Evolutionary conservation across 2,888 invertebrate species (phyloP).

Genomic region (Dryobota labecula): DNA sequence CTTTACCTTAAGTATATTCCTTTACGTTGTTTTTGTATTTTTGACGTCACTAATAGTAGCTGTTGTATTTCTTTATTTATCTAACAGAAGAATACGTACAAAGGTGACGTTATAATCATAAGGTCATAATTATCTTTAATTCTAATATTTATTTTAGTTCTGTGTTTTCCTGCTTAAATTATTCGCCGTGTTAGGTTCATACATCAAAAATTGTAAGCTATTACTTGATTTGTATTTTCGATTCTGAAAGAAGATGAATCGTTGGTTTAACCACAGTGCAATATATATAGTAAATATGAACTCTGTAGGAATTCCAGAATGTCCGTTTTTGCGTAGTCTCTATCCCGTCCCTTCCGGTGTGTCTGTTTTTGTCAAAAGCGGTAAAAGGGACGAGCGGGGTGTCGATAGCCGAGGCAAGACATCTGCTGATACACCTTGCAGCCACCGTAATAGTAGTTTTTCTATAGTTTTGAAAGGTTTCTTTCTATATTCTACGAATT

Average conservation of each 20-base stretch:
- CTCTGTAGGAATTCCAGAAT: constrained; percentile 3
- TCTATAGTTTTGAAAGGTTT: constrained; percentile 13
- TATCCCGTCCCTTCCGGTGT: background rate
- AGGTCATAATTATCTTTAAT: background rate
- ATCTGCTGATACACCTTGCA: constrained; percentile 47
- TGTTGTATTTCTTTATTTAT: background rate
- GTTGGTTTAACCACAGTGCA: constrained; percentile 18
- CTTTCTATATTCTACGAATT: constrained; percentile 34
- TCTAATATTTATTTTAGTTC: background rate
- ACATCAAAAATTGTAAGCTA: background rate
- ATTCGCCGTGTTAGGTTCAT: too few species aligned
- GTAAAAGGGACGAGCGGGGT: constrained; percentile 16
- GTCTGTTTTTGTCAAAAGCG: constrained; percentile 34
- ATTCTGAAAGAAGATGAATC: constrained; percentile 9
- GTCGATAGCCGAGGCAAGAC: background rate
- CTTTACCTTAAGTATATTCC: background rate
- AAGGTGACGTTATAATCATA: background rate
- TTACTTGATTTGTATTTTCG: background rate
- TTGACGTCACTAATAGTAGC: background rate
- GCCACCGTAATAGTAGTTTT: constrained; percentile 18
- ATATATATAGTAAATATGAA: background rate
- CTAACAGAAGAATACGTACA: background rate
- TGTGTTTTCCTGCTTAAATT: background rate
- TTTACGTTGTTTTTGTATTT: background rate
- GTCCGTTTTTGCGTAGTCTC: constrained; percentile 1